Evolutionary conservation across 2,113 vertebrate species (phyloP).

Genomic region (Turnix velox): DNA sequence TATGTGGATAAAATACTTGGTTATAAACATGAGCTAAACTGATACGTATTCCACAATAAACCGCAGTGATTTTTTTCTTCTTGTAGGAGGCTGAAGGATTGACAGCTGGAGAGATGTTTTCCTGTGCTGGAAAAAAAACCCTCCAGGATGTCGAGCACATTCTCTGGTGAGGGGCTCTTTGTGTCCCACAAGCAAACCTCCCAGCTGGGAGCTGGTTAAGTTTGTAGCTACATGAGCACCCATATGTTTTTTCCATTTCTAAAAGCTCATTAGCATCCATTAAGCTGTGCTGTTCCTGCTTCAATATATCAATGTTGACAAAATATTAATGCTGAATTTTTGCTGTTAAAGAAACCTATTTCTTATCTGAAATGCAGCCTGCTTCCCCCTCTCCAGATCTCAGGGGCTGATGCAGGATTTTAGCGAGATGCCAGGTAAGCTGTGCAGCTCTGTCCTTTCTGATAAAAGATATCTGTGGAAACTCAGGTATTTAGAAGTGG

Average conservation of each 20-base stretch:
- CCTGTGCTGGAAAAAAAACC: not conserved
- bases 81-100: not conserved
- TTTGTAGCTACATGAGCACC: not conserved
- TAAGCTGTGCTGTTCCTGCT: not conserved
- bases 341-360: not conserved
- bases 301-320: not conserved
- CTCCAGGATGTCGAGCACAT: not conserved
- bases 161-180: not conserved
- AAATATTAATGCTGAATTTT: not conserved
- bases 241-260: not conserved
- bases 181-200: not conserved
- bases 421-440: not conserved
- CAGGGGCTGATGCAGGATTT: not conserved
- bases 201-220: not conserved
- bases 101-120: not conserved
- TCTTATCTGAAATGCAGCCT: not conserved
- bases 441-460: not conserved
- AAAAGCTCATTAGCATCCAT: not conserved
- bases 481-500: not conserved
- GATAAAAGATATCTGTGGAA: not conserved
- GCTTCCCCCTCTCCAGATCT: not conserved
- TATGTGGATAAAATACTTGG: not conserved
- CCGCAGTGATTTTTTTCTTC: not conserved
- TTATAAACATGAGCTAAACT: not conserved
- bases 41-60: not conserved